Evolutionary conservation across 2,888 invertebrate species (phyloP).

Genomic region (Tetragonula carbonaria): DNA sequence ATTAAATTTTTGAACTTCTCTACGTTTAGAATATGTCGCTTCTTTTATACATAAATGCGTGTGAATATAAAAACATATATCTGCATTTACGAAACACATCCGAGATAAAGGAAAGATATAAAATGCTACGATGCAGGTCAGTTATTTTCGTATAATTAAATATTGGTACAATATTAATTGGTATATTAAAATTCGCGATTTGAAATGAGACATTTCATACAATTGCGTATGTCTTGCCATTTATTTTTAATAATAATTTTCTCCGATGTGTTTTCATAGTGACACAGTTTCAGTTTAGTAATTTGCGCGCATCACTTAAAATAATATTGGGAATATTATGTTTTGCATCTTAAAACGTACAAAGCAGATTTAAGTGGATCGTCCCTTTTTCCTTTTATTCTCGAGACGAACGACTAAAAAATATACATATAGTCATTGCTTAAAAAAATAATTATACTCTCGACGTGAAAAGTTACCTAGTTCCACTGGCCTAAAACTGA

Average conservation of each 20-base stretch:
- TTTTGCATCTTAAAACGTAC: not conserved
- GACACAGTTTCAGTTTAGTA: not conserved
- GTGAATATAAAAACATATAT: not conserved
- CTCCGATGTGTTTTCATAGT: not conserved
- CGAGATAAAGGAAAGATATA: slow-evolving; percentile 10
- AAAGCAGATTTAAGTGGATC: slow-evolving; percentile 30
- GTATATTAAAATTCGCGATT: not conserved
- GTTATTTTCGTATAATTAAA: not conserved
- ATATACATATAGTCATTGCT: slow-evolving; percentile 37
- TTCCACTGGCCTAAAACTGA: slow-evolving; percentile 71
- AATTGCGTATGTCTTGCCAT: too few relatives aligned
- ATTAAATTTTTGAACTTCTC: slow-evolving; percentile 1
- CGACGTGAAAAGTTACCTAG: slow-evolving; percentile 53
- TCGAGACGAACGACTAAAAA: slow-evolving; percentile 34
- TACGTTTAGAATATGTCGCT: slow-evolving; percentile 33
- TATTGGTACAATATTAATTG: not conserved
- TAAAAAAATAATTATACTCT: slow-evolving; percentile 51
- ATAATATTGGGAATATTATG: not conserved
- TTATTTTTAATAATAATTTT: not conserved
- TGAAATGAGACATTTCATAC: too few relatives aligned
- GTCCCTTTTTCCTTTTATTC: not conserved
- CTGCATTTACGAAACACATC: not conserved
- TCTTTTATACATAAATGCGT: slow-evolving; percentile 2
- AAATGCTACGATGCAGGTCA: too few relatives aligned
- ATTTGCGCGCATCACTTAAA: not conserved